Evolutionary conservation across 2,113 vertebrate species (phyloP).

Genomic region (Philantomba maxwellii): DNA sequence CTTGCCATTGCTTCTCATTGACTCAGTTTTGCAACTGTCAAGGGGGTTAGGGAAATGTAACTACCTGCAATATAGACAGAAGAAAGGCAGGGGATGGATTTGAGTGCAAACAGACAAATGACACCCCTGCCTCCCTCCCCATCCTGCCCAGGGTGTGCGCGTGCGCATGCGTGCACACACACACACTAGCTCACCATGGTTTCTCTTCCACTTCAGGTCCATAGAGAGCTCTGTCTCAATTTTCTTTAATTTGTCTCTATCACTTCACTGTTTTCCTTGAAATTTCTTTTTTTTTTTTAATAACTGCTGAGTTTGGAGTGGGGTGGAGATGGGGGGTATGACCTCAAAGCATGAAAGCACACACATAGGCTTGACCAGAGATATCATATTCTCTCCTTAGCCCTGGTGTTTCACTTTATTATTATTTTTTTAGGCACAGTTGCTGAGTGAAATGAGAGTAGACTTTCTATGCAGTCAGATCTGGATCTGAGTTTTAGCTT

Average conservation of each 20-base stretch:
- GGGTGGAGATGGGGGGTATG: not conserved
- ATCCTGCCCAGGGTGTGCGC: not conserved
- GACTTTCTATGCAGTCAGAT: not conserved
- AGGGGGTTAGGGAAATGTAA: not conserved
- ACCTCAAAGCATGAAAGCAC: not conserved
- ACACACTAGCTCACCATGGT: not conserved
- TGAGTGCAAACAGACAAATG: not conserved
- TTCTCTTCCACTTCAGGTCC: not conserved
- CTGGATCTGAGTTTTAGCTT: not conserved
- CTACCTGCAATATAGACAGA: not conserved
- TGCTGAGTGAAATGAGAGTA: not conserved
- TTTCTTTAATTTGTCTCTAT: conserved; percentile 10
- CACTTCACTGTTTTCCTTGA: not conserved
- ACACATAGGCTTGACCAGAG: not conserved
- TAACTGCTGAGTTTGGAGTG: not conserved
- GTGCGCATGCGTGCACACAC: no score
- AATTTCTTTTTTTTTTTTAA: not conserved
- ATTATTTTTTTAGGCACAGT: not conserved
- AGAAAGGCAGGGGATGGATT: not conserved
- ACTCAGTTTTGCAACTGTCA: not conserved
- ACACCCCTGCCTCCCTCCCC: no score
- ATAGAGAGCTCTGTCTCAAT: not conserved
- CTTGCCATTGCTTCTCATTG: not conserved
- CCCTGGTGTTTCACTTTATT: not conserved
- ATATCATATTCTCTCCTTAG: not conserved